Conservation (phyloP, 2,113 vertebrate species). For the Callocephalon fimbriatum region DNA sequence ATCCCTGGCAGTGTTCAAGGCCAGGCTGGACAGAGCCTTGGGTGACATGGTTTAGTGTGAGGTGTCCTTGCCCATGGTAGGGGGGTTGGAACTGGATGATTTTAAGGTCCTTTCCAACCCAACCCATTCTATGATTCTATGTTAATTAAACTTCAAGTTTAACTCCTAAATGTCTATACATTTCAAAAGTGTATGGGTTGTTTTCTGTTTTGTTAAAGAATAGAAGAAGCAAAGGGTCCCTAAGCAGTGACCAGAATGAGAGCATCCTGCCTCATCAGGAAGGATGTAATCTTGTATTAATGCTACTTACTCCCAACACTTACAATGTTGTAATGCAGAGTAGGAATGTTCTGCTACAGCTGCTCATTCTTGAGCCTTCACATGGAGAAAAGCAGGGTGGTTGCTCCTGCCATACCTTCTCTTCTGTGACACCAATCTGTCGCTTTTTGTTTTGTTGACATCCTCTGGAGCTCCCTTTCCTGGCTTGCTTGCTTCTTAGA, state of each 20-base stretch:
- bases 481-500: slow-evolving; percentile 45
- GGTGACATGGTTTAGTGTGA: rapidly evolving
- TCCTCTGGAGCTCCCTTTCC: slow-evolving; percentile 35
- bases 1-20: background rate
- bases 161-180: background rate
- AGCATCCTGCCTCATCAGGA: background rate
- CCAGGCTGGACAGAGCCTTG: background rate
- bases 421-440: slow-evolving; percentile 67
- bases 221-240: background rate
- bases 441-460: slow-evolving; percentile 33
- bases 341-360: background rate
- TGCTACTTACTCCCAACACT: background rate
- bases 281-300: background rate
- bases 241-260: background rate
- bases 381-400: background rate
- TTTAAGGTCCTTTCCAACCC: background rate
- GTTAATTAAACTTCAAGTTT: background rate
- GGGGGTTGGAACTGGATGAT: background rate
- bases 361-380: background rate
- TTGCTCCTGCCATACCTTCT: slow-evolving; percentile 5
- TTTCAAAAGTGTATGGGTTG: background rate
- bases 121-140: background rate
- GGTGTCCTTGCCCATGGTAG: background rate
- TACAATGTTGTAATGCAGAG: background rate
- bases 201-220: background rate